phyloP scores from a whole-genome alignment of 2,888 invertebrate species.

The Dermolepida albohirtum region DNA sequence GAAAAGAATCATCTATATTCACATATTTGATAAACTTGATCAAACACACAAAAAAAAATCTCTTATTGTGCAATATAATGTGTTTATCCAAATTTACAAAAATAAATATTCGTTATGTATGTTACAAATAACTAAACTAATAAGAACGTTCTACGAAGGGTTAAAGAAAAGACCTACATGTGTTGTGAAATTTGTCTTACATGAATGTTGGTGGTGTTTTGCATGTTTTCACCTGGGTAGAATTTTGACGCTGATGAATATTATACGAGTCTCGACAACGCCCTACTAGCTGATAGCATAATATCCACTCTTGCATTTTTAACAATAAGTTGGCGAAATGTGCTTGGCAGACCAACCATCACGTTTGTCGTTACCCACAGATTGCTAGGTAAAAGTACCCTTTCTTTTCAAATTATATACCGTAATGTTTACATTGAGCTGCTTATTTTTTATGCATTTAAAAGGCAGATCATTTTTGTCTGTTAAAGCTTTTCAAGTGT shows the following conservation, averaged over 20 bases:
- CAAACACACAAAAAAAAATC: too few species aligned
- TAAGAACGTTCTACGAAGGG: too few species aligned
- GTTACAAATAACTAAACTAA: too few species aligned
- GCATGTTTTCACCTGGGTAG: constrained; percentile 67
- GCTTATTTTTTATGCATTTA: too few species aligned
- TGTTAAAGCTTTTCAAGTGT: too few species aligned
- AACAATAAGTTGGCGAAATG: constrained; percentile 96
- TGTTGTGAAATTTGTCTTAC: constrained; percentile 37
- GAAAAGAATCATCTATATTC: too few species aligned
- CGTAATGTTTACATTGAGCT: background rate
- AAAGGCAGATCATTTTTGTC: too few species aligned
- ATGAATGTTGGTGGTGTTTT: constrained; percentile 48
- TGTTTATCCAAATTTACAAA: too few species aligned
- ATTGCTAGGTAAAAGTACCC: constrained; percentile 77
- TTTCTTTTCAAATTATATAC: constrained; percentile 2
- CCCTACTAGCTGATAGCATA: constrained; percentile 93
- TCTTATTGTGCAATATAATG: too few species aligned
- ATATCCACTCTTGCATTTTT: constrained; percentile 94
- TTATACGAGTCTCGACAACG: constrained; percentile 97
- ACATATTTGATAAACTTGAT: too few species aligned
- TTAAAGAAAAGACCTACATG: constrained; percentile 8
- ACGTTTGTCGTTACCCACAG: constrained; percentile 88
- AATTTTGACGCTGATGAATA: constrained; percentile 93
- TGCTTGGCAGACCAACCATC: constrained; percentile 96
- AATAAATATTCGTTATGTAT: too few species aligned